Base-by-base conservation (phyloP, 2,888 invertebrate genomes). In the Temnothorax ravouxi region DNA sequence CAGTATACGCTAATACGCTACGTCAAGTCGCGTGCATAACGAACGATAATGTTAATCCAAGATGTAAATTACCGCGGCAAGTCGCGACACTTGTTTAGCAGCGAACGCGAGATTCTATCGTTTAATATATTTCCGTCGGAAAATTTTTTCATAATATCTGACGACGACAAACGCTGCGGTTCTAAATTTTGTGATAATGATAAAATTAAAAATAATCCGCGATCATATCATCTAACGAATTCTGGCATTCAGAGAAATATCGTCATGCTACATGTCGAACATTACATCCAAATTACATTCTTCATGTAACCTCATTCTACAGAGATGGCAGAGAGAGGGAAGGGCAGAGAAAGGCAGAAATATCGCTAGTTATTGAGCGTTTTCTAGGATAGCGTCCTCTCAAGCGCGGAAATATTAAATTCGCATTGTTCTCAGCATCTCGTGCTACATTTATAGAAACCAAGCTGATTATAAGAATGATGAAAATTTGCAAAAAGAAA, bases 11-110 rank as follows among this genome's bases (percentile, higher is more conserved):
- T 41, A 56, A 41, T 59, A 52, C 0, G 18, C 56, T 15, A 11
- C 56, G 18, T 44, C 21, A 21, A 71, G 21, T 52, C 25, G 41
- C 56, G 56, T 72, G 54, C 34, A 38, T 56, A 38, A 21, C 1
- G 52, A 38, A n/a, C 15, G 71, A 56, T 25, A 72, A 72, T 41
- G 6, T 72, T 72, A 59, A 72, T 54, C 38, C 34, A 38, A 21
- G 11, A 38, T 71, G 38, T 15, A 71, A 38, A 71, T 72, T 72
- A 41, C 25, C 18, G 9, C 8, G 8, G 13, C 25, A 38, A 47
- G 18, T 25, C 47, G 25, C 18, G 47, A 8, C 41, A 9, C 15
- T 21, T 4, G 11, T 54, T 52, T 8, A 54, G 21, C 54, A 41
- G 38, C 11, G 6, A 50, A 29, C 50, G 11, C n/a, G 21, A 56